These are phyloP conservation scores for Lycaon pictus DNA, from an alignment of 2,113 vertebrate genomes.

Conservation along the genomic window DNA sequence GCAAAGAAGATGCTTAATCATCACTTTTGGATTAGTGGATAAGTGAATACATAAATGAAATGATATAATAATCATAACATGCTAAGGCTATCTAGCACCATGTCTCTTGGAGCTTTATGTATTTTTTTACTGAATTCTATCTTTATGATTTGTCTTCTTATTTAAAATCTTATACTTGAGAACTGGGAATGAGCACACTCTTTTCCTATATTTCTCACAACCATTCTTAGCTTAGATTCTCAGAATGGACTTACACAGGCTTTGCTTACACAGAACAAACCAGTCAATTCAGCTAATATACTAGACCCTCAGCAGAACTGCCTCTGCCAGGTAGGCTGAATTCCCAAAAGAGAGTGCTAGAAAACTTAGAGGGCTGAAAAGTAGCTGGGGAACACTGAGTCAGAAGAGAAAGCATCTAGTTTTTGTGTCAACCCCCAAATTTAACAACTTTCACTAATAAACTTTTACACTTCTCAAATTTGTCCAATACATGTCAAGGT, in stretches of 20 bases:
- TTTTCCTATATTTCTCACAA: background rate
- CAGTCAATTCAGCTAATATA: background rate
- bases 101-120: background rate
- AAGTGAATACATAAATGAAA: background rate
- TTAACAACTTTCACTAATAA: background rate
- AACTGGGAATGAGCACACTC: background rate
- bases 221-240: background rate
- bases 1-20: background rate
- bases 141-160: constrained; percentile 3
- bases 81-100: background rate
- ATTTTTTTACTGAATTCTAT: background rate
- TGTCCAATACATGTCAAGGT: background rate
- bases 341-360: background rate
- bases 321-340: background rate
- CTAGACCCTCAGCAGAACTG: background rate
- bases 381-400: background rate
- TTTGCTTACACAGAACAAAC: background rate
- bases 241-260: background rate
- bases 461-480: constrained; percentile 14
- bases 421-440: background rate
- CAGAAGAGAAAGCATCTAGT: background rate
- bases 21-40: background rate
- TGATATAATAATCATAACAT: background rate
- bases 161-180: background rate
- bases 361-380: background rate